phyloP scores from a whole-genome alignment of 2,888 invertebrate genomes.

The Drosophila suboccidentalis region DNA sequence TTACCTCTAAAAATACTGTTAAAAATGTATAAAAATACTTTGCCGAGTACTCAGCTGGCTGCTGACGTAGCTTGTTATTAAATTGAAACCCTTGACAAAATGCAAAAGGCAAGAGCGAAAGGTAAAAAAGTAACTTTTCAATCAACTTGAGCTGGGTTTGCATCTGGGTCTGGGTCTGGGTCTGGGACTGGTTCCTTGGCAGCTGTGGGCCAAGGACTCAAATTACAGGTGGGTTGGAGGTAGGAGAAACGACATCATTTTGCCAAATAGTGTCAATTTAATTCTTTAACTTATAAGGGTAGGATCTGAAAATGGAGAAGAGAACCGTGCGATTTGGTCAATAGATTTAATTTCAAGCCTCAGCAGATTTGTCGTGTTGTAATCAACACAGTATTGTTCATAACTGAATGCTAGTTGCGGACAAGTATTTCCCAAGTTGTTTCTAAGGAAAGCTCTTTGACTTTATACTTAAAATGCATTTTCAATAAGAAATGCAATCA shows the following conservation, averaged over 20 bases:
- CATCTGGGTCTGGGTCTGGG: conserved; percentile 3
- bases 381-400: conserved; percentile 46
- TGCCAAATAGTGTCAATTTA: conserved; percentile 46
- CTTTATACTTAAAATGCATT: conserved; percentile 22
- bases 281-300: conserved; percentile 44
- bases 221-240: conserved; percentile 23
- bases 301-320: background rate
- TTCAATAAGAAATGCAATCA: conserved; percentile 31
- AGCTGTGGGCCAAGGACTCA: conserved; percentile 42
- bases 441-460: background rate
- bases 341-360: conserved; percentile 52
- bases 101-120: conserved; percentile 47
- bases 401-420: conserved; percentile 16
- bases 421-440: background rate
- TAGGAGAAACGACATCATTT: conserved; percentile 42
- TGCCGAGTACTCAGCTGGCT: conserved; percentile 37
- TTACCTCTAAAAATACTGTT: conserved; percentile 8
- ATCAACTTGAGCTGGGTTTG: conserved; percentile 75
- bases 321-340: conserved; percentile 18
- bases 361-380: conserved; percentile 43
- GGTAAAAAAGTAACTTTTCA: conserved; percentile 72
- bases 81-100: conserved; percentile 59
- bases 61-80: conserved; percentile 52
- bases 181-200: conserved; percentile 11
- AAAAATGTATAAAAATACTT: conserved; percentile 22